Evolutionary conservation across 2,797 vertebrate genomes (phyloP), one percentile per base, ranked within the genome.

Genomic region (Echeneis naucrates): DNA sequence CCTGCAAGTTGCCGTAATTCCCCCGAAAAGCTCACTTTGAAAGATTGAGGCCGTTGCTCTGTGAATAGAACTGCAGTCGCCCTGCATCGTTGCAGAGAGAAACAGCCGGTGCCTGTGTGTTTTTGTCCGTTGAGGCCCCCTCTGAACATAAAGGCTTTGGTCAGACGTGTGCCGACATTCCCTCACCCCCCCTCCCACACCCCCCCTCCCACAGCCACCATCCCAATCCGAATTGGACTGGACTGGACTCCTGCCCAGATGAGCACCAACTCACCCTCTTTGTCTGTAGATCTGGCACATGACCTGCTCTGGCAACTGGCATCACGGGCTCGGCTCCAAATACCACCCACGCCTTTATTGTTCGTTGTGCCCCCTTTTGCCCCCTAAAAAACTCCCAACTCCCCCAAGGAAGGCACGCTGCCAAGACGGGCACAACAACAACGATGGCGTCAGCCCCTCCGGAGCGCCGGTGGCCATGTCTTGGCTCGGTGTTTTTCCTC

Each of bases 121-220:
- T 89, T 91, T 85, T 88, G 87, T 90, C 80, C 52, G 57, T 81
- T 79, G 83, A 85, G 87, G 81, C 78, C 82, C 84, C 82, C 61
- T 71, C 67, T 68, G 61, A n/a, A 56, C 75, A 89, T 81, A 85
- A 91, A 89, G 80, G 66, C 88, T 80, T 81, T 54, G 87, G 81
- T 88, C 83, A 86, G 85, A 89, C 85, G 85, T 92, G 90, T 91
- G 91, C 88, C 90, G 89, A 60, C 80, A 75, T 84, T 85, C 87
- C 67, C 87, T 68, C 32, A 0, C 32, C 73, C 54, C 75, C 51
- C 66, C 11, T 57, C 44, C 67, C 59, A 54, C 53, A n/a, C n/a
- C 53, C 38, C 56, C 9, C 57, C 11, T 57, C 44, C 67, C 59
- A 56, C 53, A 77, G 66, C 55, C 35, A 35, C 61, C 50, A 12